Conservation (phyloP, 2,797 vertebrate species). For the Anniella stebbinsi region DNA sequence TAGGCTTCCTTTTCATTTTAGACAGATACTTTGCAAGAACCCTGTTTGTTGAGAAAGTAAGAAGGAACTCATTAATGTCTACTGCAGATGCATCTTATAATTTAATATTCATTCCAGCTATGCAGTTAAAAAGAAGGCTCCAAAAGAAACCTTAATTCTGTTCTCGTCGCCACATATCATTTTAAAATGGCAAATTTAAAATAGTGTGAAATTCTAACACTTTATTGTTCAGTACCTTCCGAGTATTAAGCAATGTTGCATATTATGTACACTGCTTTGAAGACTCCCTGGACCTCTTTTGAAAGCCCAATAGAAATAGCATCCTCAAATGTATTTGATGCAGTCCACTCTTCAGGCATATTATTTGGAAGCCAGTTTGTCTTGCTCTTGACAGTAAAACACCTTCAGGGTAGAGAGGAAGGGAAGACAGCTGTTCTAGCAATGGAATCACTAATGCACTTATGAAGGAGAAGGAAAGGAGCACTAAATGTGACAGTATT, state of each 20-base stretch:
- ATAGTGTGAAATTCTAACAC: neutral
- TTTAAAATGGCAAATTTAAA: neutral
- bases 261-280: neutral
- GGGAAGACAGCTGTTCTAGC: slow-evolving; percentile 49
- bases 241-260: neutral
- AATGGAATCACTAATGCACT: slow-evolving; percentile 55
- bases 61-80: neutral
- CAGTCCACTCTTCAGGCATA: slow-evolving; percentile 46
- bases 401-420: slow-evolving; percentile 31
- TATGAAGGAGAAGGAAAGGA: neutral
- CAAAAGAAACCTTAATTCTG: neutral
- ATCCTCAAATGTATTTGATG: neutral
- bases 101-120: neutral
- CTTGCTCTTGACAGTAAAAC: neutral
- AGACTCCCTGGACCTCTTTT: neutral
- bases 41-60: neutral
- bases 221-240: neutral
- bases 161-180: neutral
- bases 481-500: slow-evolving; percentile 37
- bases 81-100: neutral
- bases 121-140: neutral
- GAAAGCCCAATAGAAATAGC: neutral
- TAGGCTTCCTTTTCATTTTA: slow-evolving; percentile 6
- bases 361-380: slow-evolving; percentile 45
- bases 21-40: neutral